Evolutionary conservation across 2,888 invertebrate genomes (phyloP).

Genomic region (Yponomeuta sedellus): DNA sequence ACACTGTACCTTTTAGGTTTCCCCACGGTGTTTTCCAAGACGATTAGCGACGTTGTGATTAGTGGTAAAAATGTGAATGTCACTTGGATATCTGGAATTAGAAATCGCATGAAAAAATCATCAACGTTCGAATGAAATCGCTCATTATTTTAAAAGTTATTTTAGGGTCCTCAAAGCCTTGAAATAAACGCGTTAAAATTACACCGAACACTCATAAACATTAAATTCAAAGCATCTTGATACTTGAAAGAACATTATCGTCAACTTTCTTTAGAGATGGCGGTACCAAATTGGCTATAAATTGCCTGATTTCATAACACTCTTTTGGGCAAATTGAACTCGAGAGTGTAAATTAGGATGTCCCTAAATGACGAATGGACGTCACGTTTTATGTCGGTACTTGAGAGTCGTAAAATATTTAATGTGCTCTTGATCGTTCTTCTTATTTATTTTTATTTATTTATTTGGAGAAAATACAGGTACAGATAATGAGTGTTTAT

Average conservation of each 20-base stretch:
- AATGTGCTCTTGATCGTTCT: background rate
- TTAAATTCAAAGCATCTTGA: background rate
- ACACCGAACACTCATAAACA: background rate
- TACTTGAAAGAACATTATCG: background rate
- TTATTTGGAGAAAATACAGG: no score
- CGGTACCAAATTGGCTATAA: background rate
- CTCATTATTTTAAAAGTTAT: background rate
- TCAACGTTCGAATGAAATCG: background rate
- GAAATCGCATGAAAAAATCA: no score
- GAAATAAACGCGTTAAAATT: background rate
- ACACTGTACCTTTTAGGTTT: no score
- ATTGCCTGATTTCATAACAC: background rate
- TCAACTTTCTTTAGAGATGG: background rate
- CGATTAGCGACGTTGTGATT: no score
- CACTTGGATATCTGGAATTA: no score
- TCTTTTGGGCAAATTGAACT: background rate
- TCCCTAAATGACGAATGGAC: background rate
- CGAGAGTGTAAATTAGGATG: background rate
- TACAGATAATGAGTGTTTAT: no score
- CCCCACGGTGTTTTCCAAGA: no score
- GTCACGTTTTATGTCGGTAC: background rate
- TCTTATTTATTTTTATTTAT: no score
- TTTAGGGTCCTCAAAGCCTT: background rate
- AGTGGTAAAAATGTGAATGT: no score
- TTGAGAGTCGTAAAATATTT: background rate